phyloP scores from a whole-genome alignment of 1,140 invertebrate species.

The Orchestia grillus region DNA sequence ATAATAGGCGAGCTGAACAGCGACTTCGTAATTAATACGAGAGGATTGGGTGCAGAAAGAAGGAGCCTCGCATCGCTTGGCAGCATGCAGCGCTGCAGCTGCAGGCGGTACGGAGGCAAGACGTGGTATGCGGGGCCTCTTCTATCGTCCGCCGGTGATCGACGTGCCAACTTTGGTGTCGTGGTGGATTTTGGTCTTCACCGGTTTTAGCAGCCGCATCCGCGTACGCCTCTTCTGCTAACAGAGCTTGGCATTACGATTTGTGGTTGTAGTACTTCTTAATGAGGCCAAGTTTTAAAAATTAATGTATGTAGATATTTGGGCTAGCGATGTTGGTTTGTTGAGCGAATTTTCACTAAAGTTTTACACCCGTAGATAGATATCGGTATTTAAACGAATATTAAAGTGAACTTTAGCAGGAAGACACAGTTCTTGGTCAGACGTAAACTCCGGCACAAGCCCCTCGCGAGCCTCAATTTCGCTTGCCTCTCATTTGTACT shows the following conservation, averaged over 20 bases:
- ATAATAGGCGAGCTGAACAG: neutral
- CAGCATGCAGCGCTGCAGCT: neutral
- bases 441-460: neutral
- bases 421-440: neutral
- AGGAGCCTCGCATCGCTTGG: neutral
- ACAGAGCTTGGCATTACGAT: neutral
- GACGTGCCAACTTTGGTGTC: neutral
- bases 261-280: neutral
- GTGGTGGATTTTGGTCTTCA: neutral
- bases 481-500: neutral
- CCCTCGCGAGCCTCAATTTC: neutral
- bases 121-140: neutral
- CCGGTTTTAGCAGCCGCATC: neutral
- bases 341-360: neutral
- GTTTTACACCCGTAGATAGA: neutral
- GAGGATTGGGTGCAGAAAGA: neutral
- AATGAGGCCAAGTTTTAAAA: neutral
- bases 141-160: neutral
- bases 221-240: neutral
- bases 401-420: neutral
- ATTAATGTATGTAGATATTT: neutral
- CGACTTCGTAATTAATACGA: neutral
- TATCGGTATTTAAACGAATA: neutral
- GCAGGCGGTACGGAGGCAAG: neutral
- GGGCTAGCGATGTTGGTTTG: neutral